These are phyloP conservation scores for Caenorhabditis becei DNA, from an alignment of 2,888 invertebrate genomes.

Conservation along the genomic window DNA sequence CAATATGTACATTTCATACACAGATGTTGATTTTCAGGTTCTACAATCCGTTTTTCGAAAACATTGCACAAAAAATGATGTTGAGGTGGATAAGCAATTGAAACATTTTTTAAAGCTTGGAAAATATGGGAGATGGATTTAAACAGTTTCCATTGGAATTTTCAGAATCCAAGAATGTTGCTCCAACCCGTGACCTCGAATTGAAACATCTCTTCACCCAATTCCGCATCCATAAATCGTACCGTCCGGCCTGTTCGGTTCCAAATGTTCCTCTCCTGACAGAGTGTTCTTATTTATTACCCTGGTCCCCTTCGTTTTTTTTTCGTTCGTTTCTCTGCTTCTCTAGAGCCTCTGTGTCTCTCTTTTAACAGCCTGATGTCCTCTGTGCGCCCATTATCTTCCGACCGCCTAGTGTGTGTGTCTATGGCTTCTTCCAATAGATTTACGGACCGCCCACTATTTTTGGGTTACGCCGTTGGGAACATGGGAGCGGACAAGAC, in stretches of 20 bases:
- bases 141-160: no score
- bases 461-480: slow-evolving; percentile 12
- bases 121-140: no score
- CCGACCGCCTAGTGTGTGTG: slow-evolving; percentile 18
- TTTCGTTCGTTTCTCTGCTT: background rate
- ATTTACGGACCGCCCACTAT: slow-evolving; percentile 39
- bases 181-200: no score
- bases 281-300: slow-evolving; percentile 11
- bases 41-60: no score
- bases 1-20: no score
- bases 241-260: background rate
- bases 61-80: no score
- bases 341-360: background rate
- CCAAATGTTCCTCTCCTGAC: background rate
- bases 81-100: no score
- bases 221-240: background rate
- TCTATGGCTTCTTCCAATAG: slow-evolving; percentile 30
- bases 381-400: slow-evolving; percentile 14
- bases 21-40: no score
- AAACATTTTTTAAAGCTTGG: no score
- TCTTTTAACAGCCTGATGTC: slow-evolving; percentile 31
- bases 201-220: no score
- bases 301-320: slow-evolving; percentile 1
- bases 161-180: no score
- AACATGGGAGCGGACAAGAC: no score